Conservation (phyloP, 1,140 invertebrate species). For the Sarcophaga bullata region DNA sequence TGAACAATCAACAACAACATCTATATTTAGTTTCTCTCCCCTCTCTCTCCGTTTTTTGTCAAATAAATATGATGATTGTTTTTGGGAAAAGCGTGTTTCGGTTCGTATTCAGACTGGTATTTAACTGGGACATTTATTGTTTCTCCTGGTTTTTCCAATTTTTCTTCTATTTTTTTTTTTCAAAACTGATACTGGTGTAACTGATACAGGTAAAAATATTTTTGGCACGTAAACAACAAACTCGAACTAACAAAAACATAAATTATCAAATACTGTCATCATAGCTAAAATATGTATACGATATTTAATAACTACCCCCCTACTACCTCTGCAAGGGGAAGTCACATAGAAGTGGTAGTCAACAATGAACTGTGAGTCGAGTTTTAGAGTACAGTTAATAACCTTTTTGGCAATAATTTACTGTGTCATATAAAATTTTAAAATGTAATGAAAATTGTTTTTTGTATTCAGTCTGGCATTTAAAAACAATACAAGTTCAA, state of each 20-base stretch:
- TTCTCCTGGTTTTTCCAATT: too few relatives aligned
- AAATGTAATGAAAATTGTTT: too few relatives aligned
- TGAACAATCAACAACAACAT: background rate
- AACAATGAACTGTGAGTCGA: too few relatives aligned
- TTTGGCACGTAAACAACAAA: slow-evolving; percentile 41
- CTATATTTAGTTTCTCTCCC: background rate
- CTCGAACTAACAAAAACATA: slow-evolving; percentile 29
- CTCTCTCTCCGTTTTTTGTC: background rate
- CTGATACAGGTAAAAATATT: slow-evolving; percentile 34
- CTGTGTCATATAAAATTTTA: too few relatives aligned
- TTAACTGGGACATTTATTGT: too few relatives aligned
- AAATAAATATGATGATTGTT: slow-evolving; percentile 15
- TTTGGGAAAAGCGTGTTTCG: background rate
- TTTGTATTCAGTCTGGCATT: too few relatives aligned
- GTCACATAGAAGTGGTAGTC: too few relatives aligned
- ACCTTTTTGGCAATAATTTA: too few relatives aligned
- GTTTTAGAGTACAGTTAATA: too few relatives aligned
- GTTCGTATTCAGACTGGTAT: background rate
- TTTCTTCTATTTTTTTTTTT: background rate
- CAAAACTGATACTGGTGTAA: background rate
- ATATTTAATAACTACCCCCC: too few relatives aligned
- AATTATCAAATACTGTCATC: slow-evolving; percentile 39
- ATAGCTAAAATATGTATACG: background rate
- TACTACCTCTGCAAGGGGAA: too few relatives aligned
- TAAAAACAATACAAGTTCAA: too few relatives aligned